These are phyloP conservation scores for Dysidea cf. avara DNA, from an alignment of 37 sponge, comb jelly and placozoan genomes.

Conservation along the genomic window DNA sequence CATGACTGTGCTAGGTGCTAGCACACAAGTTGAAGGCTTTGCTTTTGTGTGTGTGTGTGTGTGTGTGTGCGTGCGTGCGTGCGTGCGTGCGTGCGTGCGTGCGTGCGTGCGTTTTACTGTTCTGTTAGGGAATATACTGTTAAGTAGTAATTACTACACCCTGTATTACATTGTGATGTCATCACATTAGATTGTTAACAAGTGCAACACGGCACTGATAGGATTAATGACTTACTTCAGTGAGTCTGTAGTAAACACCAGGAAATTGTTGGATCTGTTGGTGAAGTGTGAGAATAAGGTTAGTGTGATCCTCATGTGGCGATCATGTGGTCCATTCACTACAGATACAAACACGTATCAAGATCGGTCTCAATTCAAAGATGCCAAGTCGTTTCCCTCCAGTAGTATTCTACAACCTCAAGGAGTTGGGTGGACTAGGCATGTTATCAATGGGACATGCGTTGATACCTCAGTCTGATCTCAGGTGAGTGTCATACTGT, in stretches of 20 bases:
- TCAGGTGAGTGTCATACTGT: constrained; percentile 43
- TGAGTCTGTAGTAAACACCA: constrained; percentile 98
- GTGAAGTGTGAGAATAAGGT: constrained; percentile 99
- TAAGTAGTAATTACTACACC: neutral
- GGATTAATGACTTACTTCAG: constrained; percentile 99
- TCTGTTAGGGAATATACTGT: neutral
- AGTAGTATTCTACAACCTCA: constrained; percentile 99
- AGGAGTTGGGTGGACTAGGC: constrained; percentile 97
- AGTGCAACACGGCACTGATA: constrained; percentile 99
- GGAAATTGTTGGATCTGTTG: constrained; percentile 94
- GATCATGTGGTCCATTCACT: neutral
- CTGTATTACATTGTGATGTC: neutral
- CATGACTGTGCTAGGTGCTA: too few relatives aligned
- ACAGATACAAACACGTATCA: constrained; percentile 98
- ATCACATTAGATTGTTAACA: constrained; percentile 86
- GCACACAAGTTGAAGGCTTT: too few relatives aligned
- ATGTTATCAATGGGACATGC: constrained; percentile 99
- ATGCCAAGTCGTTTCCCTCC: constrained; percentile 99
- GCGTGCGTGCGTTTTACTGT: too few relatives aligned
- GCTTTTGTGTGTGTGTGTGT: too few relatives aligned
- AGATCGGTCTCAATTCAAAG: constrained; percentile 99
- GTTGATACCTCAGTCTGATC: constrained; percentile 98
- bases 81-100: too few relatives aligned
- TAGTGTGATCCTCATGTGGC: neutral
- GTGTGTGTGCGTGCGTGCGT: constrained; percentile 9